These are phyloP conservation scores for Lycodopsis pacificus DNA, from an alignment of 2,797 vertebrate species.

Conservation along the genomic window DNA sequence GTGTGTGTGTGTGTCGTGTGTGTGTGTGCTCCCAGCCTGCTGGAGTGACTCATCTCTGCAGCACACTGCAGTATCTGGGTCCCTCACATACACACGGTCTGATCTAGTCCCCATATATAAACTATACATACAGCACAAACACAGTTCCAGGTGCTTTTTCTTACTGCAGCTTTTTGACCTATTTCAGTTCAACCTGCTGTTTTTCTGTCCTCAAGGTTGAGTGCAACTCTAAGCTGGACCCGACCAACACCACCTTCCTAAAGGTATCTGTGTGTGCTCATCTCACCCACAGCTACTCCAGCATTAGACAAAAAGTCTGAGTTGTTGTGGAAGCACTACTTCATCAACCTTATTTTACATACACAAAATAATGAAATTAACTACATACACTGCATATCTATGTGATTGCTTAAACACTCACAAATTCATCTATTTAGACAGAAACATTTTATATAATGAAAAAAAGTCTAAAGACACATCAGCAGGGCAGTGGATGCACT, in stretches of 20 bases:
- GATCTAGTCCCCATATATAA: no score
- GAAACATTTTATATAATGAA: not conserved
- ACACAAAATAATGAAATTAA: not conserved
- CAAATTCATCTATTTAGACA: not conserved
- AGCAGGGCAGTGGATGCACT: no score
- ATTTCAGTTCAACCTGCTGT: constrained; percentile 14
- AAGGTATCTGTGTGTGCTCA: constrained; percentile 84
- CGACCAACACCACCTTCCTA: constrained; percentile 96
- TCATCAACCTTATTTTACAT: not conserved
- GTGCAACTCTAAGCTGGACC: constrained; percentile 98
- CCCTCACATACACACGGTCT: constrained; percentile 36
- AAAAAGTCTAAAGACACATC: no score
- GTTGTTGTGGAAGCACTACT: not conserved
- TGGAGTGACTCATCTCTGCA: constrained; percentile 83
- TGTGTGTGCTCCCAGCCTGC: constrained; percentile 21
- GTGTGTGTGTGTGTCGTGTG: constrained; percentile 14
- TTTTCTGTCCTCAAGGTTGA: constrained; percentile 86
- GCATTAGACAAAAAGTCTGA: no score
- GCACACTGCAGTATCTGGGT: constrained; percentile 77
- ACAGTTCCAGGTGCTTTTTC: not conserved
- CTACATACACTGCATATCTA: no score
- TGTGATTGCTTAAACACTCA: not conserved
- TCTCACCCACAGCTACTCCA: not conserved
- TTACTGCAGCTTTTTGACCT: not conserved
- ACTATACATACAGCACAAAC: not conserved